These are phyloP conservation scores for Ochropacha duplaris DNA, from an alignment of 2,888 invertebrate genomes.

Conservation along the genomic window DNA sequence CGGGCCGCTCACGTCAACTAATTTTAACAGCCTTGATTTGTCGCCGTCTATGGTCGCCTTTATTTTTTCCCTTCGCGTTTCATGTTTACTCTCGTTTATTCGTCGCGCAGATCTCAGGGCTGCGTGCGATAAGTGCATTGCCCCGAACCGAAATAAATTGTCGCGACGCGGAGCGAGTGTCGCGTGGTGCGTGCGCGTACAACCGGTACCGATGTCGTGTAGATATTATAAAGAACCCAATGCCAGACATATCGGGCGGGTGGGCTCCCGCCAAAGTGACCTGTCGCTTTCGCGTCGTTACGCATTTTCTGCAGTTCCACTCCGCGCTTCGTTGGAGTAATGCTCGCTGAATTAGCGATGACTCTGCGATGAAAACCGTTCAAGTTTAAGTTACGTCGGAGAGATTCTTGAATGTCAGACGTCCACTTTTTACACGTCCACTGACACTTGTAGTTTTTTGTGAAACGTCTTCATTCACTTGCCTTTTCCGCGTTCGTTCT, in stretches of 20 bases:
- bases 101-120: conserved; percentile 71
- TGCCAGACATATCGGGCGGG: conserved; percentile 46
- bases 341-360: conserved; percentile 32
- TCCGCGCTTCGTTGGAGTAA: conserved; percentile 30
- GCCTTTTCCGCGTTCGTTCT: conserved; percentile 39
- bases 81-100: conserved; percentile 70
- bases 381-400: conserved; percentile 14
- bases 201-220: conserved; percentile 71
- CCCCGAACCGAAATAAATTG: conserved; percentile 82
- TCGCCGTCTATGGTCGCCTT: conserved; percentile 44
- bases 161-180: conserved; percentile 65
- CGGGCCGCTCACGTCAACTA: conserved; percentile 41
- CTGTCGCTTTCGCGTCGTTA: conserved; percentile 56
- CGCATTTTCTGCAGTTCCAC: conserved; percentile 42
- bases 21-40: conserved; percentile 68
- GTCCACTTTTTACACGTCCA: conserved; percentile 53
- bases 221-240: conserved; percentile 34
- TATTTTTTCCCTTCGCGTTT: conserved; percentile 51
- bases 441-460: conserved; percentile 46
- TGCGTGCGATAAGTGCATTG: conserved; percentile 77
- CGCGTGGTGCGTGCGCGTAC: conserved; percentile 74
- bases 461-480: conserved; percentile 45
- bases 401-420: conserved; percentile 40
- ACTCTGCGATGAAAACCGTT: conserved; percentile 39
- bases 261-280: conserved; percentile 56